Conservation (phyloP, 1,140 invertebrate genomes). For the Eufriesea mexicana region DNA sequence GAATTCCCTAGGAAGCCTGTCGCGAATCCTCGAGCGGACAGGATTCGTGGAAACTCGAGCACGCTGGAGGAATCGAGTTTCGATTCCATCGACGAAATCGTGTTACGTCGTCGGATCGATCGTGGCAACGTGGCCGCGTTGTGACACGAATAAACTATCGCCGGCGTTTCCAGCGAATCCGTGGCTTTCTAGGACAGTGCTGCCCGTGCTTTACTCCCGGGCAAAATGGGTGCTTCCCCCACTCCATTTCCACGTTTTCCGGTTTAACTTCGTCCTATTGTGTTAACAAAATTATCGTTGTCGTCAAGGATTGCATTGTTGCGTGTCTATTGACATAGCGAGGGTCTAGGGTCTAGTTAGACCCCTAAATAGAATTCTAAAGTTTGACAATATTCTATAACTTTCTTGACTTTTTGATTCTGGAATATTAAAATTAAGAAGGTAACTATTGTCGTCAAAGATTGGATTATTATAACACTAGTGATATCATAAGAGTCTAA, state of each 20-base stretch:
- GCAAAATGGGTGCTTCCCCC: not conserved
- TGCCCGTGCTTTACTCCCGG: not conserved
- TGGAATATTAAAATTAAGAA: no score
- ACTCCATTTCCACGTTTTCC: not conserved
- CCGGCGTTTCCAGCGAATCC: slow-evolving; percentile 42
- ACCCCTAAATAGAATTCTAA: no score
- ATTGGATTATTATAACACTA: no score
- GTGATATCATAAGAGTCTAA: no score
- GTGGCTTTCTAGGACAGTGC: slow-evolving; percentile 14
- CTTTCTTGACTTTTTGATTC: no score
- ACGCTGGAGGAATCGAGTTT: slow-evolving; percentile 35
- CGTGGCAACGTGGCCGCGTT: slow-evolving; percentile 24
- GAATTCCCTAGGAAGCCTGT: not conserved
- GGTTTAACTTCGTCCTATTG: no score
- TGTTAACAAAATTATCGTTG: no score
- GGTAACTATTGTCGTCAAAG: no score
- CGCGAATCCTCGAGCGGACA: not conserved
- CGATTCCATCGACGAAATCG: slow-evolving; percentile 43
- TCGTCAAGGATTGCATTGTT: no score
- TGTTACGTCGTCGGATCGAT: slow-evolving; percentile 23
- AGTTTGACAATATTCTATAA: no score
- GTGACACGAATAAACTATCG: slow-evolving; percentile 51
- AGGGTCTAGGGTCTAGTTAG: no score
- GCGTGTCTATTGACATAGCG: no score
- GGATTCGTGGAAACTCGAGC: slow-evolving; percentile 24